Evolutionary conservation across 1,140 invertebrate genomes (phyloP).

Genomic region (Drosophila tropicalis): DNA sequence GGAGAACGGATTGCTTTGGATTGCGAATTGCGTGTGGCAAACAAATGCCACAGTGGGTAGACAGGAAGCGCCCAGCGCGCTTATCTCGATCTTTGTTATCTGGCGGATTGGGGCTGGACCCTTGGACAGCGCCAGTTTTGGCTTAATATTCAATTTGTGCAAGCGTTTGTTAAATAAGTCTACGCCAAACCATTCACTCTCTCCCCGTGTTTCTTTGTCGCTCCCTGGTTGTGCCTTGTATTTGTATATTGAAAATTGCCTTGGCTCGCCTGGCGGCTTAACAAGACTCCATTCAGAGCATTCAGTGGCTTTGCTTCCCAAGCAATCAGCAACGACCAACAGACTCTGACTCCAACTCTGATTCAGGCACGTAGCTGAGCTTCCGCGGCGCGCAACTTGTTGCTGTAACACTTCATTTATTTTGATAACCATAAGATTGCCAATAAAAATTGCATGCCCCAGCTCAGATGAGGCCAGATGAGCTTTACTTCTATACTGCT

Average conservation of each 20-base stretch:
- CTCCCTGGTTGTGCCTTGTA: conserved; percentile 45
- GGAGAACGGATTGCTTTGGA: not conserved
- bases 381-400: conserved; percentile 71
- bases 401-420: conserved; percentile 80
- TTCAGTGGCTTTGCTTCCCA: conserved; percentile 2
- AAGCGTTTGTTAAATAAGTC: conserved; percentile 63
- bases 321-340: conserved; percentile 48
- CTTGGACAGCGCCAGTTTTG: conserved; percentile 28
- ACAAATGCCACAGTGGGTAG: conserved; percentile 62
- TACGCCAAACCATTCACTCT: not conserved
- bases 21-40: conserved; percentile 71
- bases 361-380: conserved; percentile 62
- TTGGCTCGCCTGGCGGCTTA: conserved; percentile 39
- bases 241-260: conserved; percentile 72
- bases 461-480: conserved; percentile 20
- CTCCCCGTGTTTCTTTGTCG: not conserved
- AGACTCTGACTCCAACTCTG: conserved; percentile 1
- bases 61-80: conserved; percentile 65
- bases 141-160: conserved; percentile 80
- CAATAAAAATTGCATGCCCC: conserved; percentile 58
- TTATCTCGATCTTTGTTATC: conserved; percentile 74
- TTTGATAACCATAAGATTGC: conserved; percentile 81
- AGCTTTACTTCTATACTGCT: not conserved
- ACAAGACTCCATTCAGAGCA: conserved; percentile 25
- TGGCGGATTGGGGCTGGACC: conserved; percentile 13